Base-by-base conservation (phyloP, 2,797 vertebrate genomes). In the Meda fulgida region DNA sequence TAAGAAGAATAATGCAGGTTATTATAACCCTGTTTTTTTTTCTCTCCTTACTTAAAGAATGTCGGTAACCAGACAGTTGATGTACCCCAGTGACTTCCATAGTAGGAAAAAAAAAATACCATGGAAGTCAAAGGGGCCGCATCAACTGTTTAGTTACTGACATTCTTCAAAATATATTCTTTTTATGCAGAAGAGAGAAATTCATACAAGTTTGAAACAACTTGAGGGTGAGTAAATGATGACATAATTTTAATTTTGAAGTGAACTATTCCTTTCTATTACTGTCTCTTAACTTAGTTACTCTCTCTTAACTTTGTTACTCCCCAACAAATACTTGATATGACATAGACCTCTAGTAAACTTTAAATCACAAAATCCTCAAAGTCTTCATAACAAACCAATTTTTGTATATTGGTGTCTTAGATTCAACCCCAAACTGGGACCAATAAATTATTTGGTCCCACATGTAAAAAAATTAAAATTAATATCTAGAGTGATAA, bases 401-500 rank as follows among this genome's bases (percentile, higher is more conserved):
- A 7, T 78, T 63, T 40, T 43, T 11, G 29, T 26, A 40, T 58
- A 21, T 58, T 58, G 79, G 67, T 81, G 36, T 21, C 66, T 53
- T 13, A 38, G 31, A 9, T 70, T 71, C 3, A 58, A 70, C n/a
- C 10, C 16, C 19, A 23, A 23, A 5, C 26, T 63, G 38, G 26
- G 4, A 34, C 13, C 26, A 60, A 43, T 46, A 9, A 4, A 36
- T 46, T 21, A 16, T 48, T 65, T 48, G 48, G 48, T 71, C 21
- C 19, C 53, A 63, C 3, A 19, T 29, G 40, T 65, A 29, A 48
- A 48, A 14, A 38, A 75, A 14, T n/a, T n/a, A 65, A 75, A 38
- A 76, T 76, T n/a, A 36, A 78, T 69, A 67, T 78, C 63, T 40
- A 4, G 8, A 76, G 60, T 23, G 18, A 69, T 69, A 31, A 78